Conservation (phyloP, 2,888 invertebrate species). For the Epirrhoe tristata region DNA sequence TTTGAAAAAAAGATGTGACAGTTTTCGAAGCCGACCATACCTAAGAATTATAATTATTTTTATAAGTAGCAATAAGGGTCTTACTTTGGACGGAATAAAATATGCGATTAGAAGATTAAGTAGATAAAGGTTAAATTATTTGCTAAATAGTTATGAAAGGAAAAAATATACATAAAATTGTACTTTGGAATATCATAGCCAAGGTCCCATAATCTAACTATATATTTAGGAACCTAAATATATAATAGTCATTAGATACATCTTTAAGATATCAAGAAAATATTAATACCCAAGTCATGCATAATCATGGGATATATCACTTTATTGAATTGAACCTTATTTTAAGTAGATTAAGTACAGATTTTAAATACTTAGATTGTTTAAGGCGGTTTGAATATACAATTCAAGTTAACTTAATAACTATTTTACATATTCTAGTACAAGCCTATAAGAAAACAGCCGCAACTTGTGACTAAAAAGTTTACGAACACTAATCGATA, state of each 20-base stretch:
- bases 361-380: constrained; percentile 25
- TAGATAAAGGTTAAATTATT: constrained; percentile 27
- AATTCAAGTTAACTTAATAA: constrained; percentile 15
- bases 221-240: constrained; percentile 75
- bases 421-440: constrained; percentile 22
- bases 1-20: constrained; percentile 76
- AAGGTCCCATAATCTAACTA: constrained; percentile 66
- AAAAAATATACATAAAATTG: constrained; percentile 19
- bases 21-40: constrained; percentile 37
- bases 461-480: constrained; percentile 41
- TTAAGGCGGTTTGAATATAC: constrained; percentile 35
- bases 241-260: constrained; percentile 56
- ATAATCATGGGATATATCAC: constrained; percentile 15
- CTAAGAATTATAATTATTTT: neutral
- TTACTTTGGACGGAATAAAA: constrained; percentile 2
- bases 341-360: constrained; percentile 17
- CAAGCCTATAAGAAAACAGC: constrained; percentile 34
- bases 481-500: constrained; percentile 41
- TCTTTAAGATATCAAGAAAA: constrained; percentile 5
- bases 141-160: neutral
- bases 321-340: constrained; percentile 8
- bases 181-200: constrained; percentile 82
- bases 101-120: neutral
- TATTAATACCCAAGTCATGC: constrained; percentile 22
- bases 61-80: neutral